Conservation (phyloP, 2,888 invertebrate species). For the Lagria hirta region DNA sequence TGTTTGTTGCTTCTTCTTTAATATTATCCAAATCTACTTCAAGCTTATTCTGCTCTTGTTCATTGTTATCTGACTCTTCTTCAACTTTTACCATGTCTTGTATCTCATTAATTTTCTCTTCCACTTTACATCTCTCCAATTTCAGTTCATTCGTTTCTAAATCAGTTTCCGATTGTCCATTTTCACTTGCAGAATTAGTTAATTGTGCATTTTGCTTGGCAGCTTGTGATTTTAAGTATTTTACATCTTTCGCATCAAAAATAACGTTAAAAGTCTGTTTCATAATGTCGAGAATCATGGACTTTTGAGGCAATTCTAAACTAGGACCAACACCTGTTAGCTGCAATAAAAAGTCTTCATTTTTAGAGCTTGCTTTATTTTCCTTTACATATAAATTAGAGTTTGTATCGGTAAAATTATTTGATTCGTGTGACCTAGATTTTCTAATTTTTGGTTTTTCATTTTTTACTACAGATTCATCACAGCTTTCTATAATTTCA, state of each 20-base stretch:
- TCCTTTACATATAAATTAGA: slow-evolving; percentile 45
- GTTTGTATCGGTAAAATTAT: slow-evolving; percentile 43
- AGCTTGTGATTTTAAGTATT: slow-evolving; percentile 5
- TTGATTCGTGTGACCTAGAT: slow-evolving; percentile 7
- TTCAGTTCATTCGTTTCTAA: too few relatives aligned
- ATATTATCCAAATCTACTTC: too few relatives aligned
- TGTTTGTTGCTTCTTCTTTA: too few relatives aligned
- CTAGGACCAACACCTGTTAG: slow-evolving; percentile 37
- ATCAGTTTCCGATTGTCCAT: too few relatives aligned
- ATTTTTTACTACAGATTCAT: too few relatives aligned
- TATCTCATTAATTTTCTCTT: too few relatives aligned
- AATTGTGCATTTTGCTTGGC: slow-evolving; percentile 16
- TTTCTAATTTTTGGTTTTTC: background rate
- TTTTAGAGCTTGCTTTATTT: slow-evolving; percentile 29
- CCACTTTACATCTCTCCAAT: too few relatives aligned
- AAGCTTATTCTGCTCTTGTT: too few relatives aligned
- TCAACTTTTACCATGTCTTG: too few relatives aligned
- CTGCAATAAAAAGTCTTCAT: slow-evolving; percentile 22
- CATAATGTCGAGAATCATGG: slow-evolving; percentile 60
- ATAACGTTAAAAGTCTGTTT: slow-evolving; percentile 58
- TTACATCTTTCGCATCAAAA: slow-evolving; percentile 18
- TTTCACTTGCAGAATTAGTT: too few relatives aligned
- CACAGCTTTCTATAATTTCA: slow-evolving; percentile 13
- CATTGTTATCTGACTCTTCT: too few relatives aligned
- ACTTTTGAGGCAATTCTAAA: slow-evolving; percentile 60